Conservation (phyloP, 2,113 vertebrate genomes). For the Heliornis fulica region DNA sequence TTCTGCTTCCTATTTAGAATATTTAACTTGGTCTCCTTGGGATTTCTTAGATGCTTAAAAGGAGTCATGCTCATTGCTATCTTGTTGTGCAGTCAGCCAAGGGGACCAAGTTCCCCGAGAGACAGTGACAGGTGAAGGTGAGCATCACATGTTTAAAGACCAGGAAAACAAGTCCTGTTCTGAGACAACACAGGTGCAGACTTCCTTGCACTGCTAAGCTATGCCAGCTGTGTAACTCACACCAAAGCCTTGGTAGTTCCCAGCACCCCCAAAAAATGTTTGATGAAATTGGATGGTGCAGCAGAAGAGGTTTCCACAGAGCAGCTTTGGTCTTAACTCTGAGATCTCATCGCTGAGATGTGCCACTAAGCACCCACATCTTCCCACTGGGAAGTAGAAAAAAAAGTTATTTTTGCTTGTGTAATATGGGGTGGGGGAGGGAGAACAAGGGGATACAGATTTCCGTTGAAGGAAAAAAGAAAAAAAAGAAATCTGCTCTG, state of each 20-base stretch:
- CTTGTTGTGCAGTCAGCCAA: background rate
- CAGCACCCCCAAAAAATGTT: background rate
- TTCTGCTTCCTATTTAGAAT: background rate
- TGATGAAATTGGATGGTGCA: background rate
- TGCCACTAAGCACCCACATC: background rate
- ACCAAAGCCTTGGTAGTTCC: background rate
- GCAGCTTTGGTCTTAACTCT: background rate
- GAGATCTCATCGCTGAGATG: background rate
- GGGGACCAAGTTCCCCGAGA: background rate
- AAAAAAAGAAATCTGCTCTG: too few relatives aligned
- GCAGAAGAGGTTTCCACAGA: background rate
- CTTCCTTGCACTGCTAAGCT: background rate
- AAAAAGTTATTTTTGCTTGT: background rate
- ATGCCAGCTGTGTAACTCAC: background rate
- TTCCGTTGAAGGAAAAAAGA: too few relatives aligned
- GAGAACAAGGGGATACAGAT: background rate
- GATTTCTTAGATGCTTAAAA: background rate
- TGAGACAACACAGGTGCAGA: background rate
- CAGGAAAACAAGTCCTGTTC: background rate
- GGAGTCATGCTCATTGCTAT: background rate
- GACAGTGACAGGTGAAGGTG: background rate
- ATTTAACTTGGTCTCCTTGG: background rate
- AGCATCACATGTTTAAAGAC: background rate
- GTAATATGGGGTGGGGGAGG: accelerated
- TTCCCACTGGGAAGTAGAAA: background rate